These are phyloP conservation scores for Masticophis lateralis DNA, from an alignment of 2,797 vertebrate species.

Conservation along the genomic window DNA sequence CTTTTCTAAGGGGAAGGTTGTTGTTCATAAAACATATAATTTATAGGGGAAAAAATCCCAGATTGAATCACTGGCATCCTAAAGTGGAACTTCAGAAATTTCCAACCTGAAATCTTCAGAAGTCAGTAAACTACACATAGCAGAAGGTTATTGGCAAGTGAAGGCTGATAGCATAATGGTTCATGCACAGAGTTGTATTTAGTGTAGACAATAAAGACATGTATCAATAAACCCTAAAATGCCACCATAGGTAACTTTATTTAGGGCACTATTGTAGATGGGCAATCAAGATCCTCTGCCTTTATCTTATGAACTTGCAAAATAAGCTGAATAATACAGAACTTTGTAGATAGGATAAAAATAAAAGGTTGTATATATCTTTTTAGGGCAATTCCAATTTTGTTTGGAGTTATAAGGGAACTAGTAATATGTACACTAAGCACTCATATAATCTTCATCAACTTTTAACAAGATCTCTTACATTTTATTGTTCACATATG, in stretches of 20 bases:
- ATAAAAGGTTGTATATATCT: not conserved
- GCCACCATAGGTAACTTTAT: not conserved
- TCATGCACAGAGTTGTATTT: not conserved
- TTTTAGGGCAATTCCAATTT: not conserved
- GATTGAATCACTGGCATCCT: not conserved
- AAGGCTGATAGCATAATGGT: not conserved
- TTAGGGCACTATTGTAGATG: not conserved
- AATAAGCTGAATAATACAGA: not conserved
- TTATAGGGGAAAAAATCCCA: not conserved
- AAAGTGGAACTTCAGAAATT: not conserved
- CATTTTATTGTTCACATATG: not conserved
- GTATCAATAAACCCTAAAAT: not conserved
- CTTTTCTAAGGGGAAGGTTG: not conserved
- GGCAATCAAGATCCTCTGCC: not conserved
- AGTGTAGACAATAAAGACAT: not conserved
- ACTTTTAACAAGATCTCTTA: not conserved
- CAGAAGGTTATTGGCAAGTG: not conserved
- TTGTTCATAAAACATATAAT: not conserved
- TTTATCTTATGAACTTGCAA: not conserved
- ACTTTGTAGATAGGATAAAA: not conserved
- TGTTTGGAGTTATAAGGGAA: not conserved
- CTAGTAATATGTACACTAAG: not conserved
- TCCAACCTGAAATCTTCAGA: not conserved
- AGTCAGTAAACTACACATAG: not conserved
- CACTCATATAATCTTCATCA: not conserved